Evolutionary conservation across 2,113 vertebrate genomes (phyloP).

Genomic region (Cyprinodon variegatus): DNA sequence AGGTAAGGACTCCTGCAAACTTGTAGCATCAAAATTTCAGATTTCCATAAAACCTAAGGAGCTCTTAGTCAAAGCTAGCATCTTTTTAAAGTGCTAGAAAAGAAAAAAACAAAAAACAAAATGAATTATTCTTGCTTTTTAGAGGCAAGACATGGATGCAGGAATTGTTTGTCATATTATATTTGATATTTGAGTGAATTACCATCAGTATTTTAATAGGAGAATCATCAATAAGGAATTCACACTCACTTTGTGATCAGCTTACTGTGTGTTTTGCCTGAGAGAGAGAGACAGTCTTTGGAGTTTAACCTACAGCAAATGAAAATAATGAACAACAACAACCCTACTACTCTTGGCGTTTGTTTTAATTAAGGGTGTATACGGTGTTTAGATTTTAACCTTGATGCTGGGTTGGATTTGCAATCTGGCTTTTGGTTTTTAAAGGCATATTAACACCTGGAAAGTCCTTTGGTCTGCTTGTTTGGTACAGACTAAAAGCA

Average conservation of each 20-base stretch:
- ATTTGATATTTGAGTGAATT: too few species aligned
- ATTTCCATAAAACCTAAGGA: too few species aligned
- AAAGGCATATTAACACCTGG: too few species aligned
- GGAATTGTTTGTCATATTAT: too few species aligned
- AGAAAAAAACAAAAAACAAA: neutral
- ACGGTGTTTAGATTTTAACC: neutral
- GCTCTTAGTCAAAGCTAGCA: neutral
- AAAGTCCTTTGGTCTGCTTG: too few species aligned
- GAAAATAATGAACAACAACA: neutral
- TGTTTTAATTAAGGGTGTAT: neutral
- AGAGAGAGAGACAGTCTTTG: neutral
- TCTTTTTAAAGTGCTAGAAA: neutral
- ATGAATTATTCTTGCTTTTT: too few species aligned
- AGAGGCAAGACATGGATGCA: too few species aligned
- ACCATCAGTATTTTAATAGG: too few species aligned
- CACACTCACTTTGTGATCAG: too few species aligned
- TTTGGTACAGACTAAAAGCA: too few species aligned
- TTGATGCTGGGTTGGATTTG: neutral
- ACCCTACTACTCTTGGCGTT: neutral
- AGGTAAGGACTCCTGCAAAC: neutral
- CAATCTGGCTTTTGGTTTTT: neutral
- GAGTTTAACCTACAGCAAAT: neutral
- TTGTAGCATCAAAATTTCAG: neutral
- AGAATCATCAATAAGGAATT: too few species aligned
- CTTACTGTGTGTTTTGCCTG: neutral